These are phyloP conservation scores for Leptarthrus brevirostris DNA, from an alignment of 2,888 invertebrate genomes.

Conservation along the genomic window DNA sequence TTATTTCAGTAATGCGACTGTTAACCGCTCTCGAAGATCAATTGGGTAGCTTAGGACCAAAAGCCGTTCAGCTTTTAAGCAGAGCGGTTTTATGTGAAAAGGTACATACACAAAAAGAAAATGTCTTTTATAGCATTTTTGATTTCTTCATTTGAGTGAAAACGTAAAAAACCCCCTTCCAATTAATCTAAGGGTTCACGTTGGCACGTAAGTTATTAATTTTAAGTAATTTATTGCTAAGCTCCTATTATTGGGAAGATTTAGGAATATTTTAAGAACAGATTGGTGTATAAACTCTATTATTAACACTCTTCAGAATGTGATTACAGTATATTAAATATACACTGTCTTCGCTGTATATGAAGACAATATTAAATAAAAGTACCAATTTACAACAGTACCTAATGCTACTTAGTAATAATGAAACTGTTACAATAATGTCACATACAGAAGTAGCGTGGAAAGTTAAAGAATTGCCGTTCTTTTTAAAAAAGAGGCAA, in stretches of 20 bases:
- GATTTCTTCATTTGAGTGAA: constrained; percentile 7
- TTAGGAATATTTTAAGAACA: no score
- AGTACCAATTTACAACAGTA: no score
- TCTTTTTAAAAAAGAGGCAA: no score
- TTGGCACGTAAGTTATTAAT: background rate
- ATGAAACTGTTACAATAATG: no score
- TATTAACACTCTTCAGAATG: no score
- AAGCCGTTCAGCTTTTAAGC: constrained; percentile 53
- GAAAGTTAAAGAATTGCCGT: no score
- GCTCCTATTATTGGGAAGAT: background rate
- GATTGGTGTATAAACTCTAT: constrained; percentile 11
- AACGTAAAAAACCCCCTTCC: background rate
- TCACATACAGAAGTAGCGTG: no score
- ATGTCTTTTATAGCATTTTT: constrained; percentile 18
- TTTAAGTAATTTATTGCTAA: background rate
- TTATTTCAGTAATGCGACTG: constrained; percentile 52
- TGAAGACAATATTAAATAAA: no score
- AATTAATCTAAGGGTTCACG: background rate
- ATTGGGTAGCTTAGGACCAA: constrained; percentile 54
- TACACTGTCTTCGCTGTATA: no score
- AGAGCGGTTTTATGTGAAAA: constrained; percentile 52
- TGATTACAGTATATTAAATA: no score
- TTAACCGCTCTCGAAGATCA: constrained; percentile 53
- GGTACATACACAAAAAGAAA: constrained; percentile 48
- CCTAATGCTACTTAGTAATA: no score